Evolutionary conservation across 2,113 vertebrate genomes (phyloP), one percentile per base, ranked within the genome.

Genomic region (Tauraco erythrolophus): DNA sequence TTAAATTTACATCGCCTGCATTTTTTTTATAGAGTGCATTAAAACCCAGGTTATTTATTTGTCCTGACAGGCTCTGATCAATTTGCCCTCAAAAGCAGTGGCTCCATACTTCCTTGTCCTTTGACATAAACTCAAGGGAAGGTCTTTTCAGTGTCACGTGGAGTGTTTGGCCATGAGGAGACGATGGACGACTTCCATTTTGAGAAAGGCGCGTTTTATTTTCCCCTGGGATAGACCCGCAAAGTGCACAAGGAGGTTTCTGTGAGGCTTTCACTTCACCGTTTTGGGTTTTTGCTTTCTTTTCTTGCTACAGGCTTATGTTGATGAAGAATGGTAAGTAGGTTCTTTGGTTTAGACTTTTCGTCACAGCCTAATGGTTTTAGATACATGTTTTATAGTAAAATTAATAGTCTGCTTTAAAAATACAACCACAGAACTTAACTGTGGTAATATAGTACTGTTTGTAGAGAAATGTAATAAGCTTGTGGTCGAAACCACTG

Each of bases 391-490:
- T 81, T 94, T 97, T 86, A 66, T 46, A 83, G 71, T 48, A 70
- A 93, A 97, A 93, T 91, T 92, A 95, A 71, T 94, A 71, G 62
- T 22, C 46, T 89, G 56, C 62, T 84, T 87, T 56, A 71, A 65
- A 96, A 95, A 64, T 24, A 48, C 24, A 84, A 31, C 92, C 92
- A 68, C 76, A 78, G 64, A 70, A 66, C 30, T 62, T 21, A 30
- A n/a, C 75, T 81, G 75, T 72, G 80, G 79, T 66, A 33, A 45
- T 39, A 25, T 1, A 65, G 64, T 61, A 61, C 28, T 6, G 46
- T 66, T 92, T 35, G 5, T 4, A 56, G 79, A 74, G 79, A 91
- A 75, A 46, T 9, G 33, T 18, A 74, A 10, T 74, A 13, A 53
- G 64, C 48, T 43, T 58, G 82, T 93, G 80, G 91, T 82, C 71